phyloP scores from a whole-genome alignment of 92 coral and sea anemone genomes.

The Plumapathes pennacea region DNA sequence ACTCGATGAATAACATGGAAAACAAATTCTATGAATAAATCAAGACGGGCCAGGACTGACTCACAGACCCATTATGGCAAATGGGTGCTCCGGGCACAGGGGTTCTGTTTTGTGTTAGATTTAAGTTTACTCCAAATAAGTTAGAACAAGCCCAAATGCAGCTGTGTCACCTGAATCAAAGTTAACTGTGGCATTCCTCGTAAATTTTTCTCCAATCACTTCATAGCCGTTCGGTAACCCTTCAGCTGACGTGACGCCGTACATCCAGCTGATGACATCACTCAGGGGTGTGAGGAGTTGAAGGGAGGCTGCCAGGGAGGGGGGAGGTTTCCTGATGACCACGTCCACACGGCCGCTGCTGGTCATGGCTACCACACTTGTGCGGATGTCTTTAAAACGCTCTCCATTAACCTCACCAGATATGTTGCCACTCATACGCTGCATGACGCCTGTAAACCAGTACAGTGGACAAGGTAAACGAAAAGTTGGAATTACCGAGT shows the following conservation, averaged over 20 bases:
- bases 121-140: too few species aligned
- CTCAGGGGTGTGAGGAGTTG: constrained; percentile 71
- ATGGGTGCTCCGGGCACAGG: too few species aligned
- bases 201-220: constrained; percentile 64
- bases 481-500: too few species aligned
- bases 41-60: too few species aligned
- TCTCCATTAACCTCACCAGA: constrained; percentile 66
- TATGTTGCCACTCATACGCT: constrained; percentile 69
- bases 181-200: constrained; percentile 61
- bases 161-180: constrained; percentile 95
- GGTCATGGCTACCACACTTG: constrained; percentile 60
- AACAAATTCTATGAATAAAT: too few species aligned
- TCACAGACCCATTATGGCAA: too few species aligned
- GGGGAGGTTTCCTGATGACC: constrained; percentile 60
- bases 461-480: not conserved
- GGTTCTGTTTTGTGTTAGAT: too few species aligned
- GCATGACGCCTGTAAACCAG: constrained; percentile 42
- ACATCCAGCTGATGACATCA: constrained; percentile 68
- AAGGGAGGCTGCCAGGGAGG: constrained; percentile 48
- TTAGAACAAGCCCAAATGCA: too few species aligned
- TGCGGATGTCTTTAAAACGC: constrained; percentile 10
- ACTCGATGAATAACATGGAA: too few species aligned
- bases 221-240: constrained; percentile 61
- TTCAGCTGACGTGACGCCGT: constrained; percentile 33
- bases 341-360: constrained; percentile 74